Evolutionary conservation across 2,888 invertebrate species (phyloP), one percentile per base, ranked within the genome.

Genomic region (Gonocerus acuteangulatus): DNA sequence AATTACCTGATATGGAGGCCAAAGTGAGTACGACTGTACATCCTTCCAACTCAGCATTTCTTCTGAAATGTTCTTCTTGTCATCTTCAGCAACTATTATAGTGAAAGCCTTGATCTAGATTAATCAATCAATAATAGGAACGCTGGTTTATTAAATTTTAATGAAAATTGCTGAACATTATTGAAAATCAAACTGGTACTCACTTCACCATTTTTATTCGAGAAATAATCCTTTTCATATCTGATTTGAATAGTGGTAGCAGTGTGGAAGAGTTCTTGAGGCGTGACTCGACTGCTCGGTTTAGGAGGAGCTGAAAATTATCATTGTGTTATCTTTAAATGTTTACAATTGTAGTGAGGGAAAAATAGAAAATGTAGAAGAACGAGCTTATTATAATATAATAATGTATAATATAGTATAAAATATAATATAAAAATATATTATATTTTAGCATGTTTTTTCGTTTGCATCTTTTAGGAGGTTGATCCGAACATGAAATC

Each of bases 41-140:
- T 93, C 92, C 67, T 85, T 81, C 94, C 95, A 95, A 67, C 89
- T 87, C 1, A 90, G 91, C 84, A 95, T 87, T 70, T 87, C 86
- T 4, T 86, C 85, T 15, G 86, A 83, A 19, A 87, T 84, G 73
- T 88, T 87, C 69, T 85, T 85, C 52, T 84, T 82, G 72, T 87
- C 86, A 73, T 91, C 89, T 77, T 92, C 93, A 11, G 89, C 88
- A 54, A 95, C 89, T 71, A 95, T 87, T 61, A 95, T 84, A 58
- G 92, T 87, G 76, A 94, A 95, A 65, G 83, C 83, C 42, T 82
- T 84, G 22, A 91, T 84, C 63, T 63, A 48, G 2, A 27, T n/a
- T n/a, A n/a, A n/a, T n/a, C n/a, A 34, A 34, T 34, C 9, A 34
- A 11, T 11, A 34, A 11, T n/a, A 34, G 36, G 9, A n/a, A 34